phyloP scores from a whole-genome alignment of 2,797 vertebrate species.

The Anas bernieri region DNA sequence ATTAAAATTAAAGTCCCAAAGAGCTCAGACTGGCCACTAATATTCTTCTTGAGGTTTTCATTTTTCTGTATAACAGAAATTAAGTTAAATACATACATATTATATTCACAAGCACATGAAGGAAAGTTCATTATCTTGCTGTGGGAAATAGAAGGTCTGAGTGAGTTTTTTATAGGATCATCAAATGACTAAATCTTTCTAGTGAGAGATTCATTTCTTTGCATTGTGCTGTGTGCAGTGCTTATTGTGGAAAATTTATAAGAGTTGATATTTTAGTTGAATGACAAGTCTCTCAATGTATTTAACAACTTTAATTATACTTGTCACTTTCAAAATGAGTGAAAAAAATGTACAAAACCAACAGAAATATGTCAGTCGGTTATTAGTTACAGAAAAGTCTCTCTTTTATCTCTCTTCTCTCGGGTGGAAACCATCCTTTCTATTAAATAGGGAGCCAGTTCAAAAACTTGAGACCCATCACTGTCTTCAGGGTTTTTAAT shows the following conservation, averaged over 20 bases:
- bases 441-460: constrained; percentile 42
- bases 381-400: constrained; percentile 68
- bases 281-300: constrained; percentile 69
- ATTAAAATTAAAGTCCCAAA: neutral
- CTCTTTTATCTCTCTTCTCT: constrained; percentile 67
- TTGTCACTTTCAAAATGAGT: constrained; percentile 73
- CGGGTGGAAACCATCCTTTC: constrained; percentile 57
- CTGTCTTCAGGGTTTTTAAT: constrained; percentile 61
- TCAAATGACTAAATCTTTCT: constrained; percentile 47
- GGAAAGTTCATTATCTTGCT: neutral
- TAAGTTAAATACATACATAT: neutral
- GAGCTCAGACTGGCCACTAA: neutral
- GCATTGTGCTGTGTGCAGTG: constrained; percentile 29
- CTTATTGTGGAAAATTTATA: constrained; percentile 59
- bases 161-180: neutral
- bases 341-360: constrained; percentile 65
- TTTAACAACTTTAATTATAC: constrained; percentile 77
- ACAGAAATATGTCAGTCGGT: constrained; percentile 71
- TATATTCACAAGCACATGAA: neutral
- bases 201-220: constrained; percentile 67
- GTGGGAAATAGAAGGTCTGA: constrained; percentile 20
- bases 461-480: constrained; percentile 54
- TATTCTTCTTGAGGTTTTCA: neutral
- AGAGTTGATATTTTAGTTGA: constrained; percentile 70
- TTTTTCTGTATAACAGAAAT: neutral